phyloP scores from a whole-genome alignment of 2,113 vertebrate genomes.

The Stegostoma tigrinum region DNA sequence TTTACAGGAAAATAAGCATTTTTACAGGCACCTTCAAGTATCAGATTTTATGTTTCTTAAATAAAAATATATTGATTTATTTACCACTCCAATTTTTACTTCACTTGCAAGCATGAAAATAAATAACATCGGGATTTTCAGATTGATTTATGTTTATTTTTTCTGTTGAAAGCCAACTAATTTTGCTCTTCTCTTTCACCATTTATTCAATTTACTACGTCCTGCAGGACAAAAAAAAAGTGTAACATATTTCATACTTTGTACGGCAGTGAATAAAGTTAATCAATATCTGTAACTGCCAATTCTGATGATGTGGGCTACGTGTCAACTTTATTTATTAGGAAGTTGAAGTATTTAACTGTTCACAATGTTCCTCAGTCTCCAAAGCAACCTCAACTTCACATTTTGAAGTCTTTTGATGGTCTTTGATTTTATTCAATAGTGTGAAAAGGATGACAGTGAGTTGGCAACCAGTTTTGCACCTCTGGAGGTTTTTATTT shows the following conservation, averaged over 20 bases:
- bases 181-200: background rate
- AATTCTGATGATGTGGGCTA: background rate
- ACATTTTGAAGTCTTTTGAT: background rate
- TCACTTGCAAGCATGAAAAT: background rate
- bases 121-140: background rate
- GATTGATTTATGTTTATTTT: background rate
- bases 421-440: background rate
- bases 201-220: conserved; percentile 10
- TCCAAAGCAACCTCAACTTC: background rate
- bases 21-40: background rate
- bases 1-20: background rate
- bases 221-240: background rate
- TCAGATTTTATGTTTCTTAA: background rate
- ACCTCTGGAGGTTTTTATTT: background rate
- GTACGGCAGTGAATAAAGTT: background rate
- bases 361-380: background rate
- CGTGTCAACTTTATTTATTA: background rate
- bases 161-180: conserved; percentile 8
- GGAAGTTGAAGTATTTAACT: background rate
- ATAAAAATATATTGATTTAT: background rate
- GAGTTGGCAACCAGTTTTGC: background rate
- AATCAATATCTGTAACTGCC: background rate
- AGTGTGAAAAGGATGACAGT: background rate
- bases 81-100: background rate
- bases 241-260: background rate